Evolutionary conservation across 2,113 vertebrate species (phyloP).

Genomic region (Atherinomorus stipes): DNA sequence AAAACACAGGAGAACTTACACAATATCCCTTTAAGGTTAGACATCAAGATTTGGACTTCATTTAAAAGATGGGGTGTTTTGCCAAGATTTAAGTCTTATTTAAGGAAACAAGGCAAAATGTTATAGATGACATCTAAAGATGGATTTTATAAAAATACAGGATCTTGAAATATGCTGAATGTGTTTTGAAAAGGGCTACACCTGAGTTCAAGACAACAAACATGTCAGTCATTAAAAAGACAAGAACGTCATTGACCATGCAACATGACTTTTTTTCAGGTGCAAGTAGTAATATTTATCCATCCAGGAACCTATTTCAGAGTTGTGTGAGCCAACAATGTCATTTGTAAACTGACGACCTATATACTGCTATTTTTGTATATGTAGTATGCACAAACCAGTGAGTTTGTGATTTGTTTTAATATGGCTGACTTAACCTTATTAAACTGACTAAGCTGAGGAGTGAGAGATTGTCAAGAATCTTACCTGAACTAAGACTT

Average conservation of each 20-base stretch:
- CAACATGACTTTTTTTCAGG: background rate
- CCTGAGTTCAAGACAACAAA: too few relatives aligned
- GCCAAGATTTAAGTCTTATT: background rate
- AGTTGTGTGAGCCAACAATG: background rate
- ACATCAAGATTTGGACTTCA: background rate
- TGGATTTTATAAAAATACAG: too few relatives aligned
- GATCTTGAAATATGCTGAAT: too few relatives aligned
- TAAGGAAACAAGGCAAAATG: background rate
- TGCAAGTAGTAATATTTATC: background rate
- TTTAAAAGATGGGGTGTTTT: background rate
- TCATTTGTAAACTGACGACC: conserved; percentile 2
- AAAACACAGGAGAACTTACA: too few relatives aligned
- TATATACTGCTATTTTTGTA: too few relatives aligned
- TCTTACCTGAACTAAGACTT: conserved; percentile 3
- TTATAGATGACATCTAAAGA: too few relatives aligned
- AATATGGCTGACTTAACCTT: conserved; percentile 3
- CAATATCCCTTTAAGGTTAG: too few relatives aligned
- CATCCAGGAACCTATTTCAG: too few relatives aligned
- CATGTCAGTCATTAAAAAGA: too few relatives aligned
- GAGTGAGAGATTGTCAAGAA: conserved; percentile 19
- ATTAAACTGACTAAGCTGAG: conserved; percentile 11
- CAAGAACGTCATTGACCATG: background rate
- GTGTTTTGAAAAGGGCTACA: too few relatives aligned
- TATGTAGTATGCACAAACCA: background rate
- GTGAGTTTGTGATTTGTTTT: background rate